A percentile compares a stretch with the other conserved stretches of the same genome.
Evolutionary conservation across 1,140 invertebrate species (phyloP).

Genomic region (Tetramorium parvispinum): DNA sequence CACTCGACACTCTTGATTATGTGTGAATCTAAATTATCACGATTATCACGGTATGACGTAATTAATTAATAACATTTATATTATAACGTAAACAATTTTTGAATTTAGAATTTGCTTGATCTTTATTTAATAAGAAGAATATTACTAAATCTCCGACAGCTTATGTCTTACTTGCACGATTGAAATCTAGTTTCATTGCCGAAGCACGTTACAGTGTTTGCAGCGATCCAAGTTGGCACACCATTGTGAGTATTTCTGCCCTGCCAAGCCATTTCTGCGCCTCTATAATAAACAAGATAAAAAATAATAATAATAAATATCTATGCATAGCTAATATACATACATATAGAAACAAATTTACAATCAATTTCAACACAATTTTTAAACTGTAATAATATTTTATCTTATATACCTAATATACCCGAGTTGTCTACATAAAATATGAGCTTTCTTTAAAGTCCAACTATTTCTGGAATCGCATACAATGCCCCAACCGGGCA

Average conservation of each 20-base stretch:
- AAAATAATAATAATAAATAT: background rate
- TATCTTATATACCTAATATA: slow-evolving; percentile 83
- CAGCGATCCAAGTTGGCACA: slow-evolving; percentile 80
- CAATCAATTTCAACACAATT: background rate
- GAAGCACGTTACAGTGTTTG: slow-evolving; percentile 83
- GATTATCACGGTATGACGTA: background rate
- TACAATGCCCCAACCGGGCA: slow-evolving; percentile 86
- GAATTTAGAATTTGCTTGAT: background rate
- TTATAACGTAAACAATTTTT: background rate
- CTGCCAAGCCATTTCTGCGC: slow-evolving; percentile 86
- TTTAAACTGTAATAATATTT: slow-evolving; percentile 5
- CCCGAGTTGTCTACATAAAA: slow-evolving; percentile 87
- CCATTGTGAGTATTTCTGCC: slow-evolving; percentile 78
- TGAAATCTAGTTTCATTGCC: slow-evolving; percentile 86
- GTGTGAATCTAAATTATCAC: slow-evolving; percentile 75
- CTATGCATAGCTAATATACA: background rate
- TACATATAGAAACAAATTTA: background rate
- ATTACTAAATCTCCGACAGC: background rate
- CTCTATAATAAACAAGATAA: slow-evolving; percentile 80
- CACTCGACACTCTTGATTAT: slow-evolving; percentile 77
- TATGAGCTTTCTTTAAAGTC: slow-evolving; percentile 86
- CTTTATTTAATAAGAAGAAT: background rate
- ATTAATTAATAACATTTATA: no score
- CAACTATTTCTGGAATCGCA: slow-evolving; percentile 85
- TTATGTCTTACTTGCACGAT: slow-evolving; percentile 81